Conservation (phyloP, 2,888 invertebrate genomes). For the Sminthurides aquaticus region DNA sequence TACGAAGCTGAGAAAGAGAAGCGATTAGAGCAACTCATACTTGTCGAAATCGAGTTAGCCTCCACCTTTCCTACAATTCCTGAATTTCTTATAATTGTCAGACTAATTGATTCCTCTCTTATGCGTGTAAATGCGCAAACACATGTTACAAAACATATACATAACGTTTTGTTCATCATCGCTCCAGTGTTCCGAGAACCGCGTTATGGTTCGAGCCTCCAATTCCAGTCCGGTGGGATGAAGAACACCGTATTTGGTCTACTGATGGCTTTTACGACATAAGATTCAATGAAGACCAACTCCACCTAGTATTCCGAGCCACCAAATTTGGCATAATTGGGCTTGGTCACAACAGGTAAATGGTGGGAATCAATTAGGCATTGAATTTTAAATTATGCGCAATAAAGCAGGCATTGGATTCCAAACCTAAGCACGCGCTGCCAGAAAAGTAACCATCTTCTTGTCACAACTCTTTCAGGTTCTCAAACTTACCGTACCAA, state of each 20-base stretch:
- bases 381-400: no score
- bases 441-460: neutral
- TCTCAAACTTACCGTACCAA: slow-evolving; percentile 75
- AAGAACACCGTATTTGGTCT: slow-evolving; percentile 56
- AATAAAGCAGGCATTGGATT: neutral
- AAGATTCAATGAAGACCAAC: slow-evolving; percentile 75
- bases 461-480: slow-evolving; percentile 47
- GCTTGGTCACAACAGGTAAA: slow-evolving; percentile 59
- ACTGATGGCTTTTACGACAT: slow-evolving; percentile 65
- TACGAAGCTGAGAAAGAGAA: slow-evolving; percentile 22
- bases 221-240: slow-evolving; percentile 60
- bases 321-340: slow-evolving; percentile 65
- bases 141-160: neutral
- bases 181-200: slow-evolving; percentile 60
- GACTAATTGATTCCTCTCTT: neutral
- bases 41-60: slow-evolving; percentile 31
- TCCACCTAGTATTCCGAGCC: slow-evolving; percentile 55
- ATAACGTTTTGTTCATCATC: no score
- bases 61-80: neutral
- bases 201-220: slow-evolving; percentile 75
- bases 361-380: no score
- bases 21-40: slow-evolving; percentile 19
- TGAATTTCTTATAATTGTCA: neutral
- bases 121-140: no score
- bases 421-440: neutral